These are phyloP conservation scores for Melanocharis versteri DNA, from an alignment of 2,113 vertebrate species.

Conservation along the genomic window DNA sequence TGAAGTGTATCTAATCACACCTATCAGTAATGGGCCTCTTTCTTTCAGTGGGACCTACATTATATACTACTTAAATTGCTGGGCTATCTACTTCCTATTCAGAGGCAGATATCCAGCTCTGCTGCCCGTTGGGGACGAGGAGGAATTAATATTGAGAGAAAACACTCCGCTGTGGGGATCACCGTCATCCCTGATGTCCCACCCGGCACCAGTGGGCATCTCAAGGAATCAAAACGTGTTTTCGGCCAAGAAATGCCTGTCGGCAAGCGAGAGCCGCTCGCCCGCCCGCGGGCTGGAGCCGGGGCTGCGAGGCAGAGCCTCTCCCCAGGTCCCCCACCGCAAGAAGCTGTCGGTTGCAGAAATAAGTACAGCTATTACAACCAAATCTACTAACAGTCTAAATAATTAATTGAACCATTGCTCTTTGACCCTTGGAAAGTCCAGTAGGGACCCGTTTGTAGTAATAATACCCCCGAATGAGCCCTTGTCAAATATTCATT, in stretches of 20 bases:
- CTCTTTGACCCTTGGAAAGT: slow-evolving; percentile 91
- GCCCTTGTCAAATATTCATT: slow-evolving; percentile 99
- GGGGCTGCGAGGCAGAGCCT: slow-evolving; percentile 9
- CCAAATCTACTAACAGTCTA: slow-evolving; percentile 88
- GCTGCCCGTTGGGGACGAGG: background rate
- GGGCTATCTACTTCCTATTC: background rate
- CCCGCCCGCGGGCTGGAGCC: background rate
- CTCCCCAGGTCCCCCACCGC: slow-evolving; percentile 71
- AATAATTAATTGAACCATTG: slow-evolving; percentile 95
- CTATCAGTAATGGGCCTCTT: slow-evolving; percentile 34
- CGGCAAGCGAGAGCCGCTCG: background rate
- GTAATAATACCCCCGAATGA: slow-evolving; percentile 92
- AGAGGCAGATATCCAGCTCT: background rate
- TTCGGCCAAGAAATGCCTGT: background rate
- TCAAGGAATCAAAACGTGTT: background rate
- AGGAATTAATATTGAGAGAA: background rate
- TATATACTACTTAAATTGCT: background rate
- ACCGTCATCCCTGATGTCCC: background rate
- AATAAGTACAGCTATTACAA: slow-evolving; percentile 83
- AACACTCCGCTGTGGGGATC: background rate
- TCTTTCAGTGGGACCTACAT: slow-evolving; percentile 2
- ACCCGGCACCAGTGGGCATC: background rate
- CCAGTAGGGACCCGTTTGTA: slow-evolving; percentile 87
- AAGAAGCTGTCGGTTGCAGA: slow-evolving; percentile 71
- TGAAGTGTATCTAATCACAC: slow-evolving; percentile 55